Base-by-base conservation (phyloP, 1,140 invertebrate species). In the Coptotermes formosanus region DNA sequence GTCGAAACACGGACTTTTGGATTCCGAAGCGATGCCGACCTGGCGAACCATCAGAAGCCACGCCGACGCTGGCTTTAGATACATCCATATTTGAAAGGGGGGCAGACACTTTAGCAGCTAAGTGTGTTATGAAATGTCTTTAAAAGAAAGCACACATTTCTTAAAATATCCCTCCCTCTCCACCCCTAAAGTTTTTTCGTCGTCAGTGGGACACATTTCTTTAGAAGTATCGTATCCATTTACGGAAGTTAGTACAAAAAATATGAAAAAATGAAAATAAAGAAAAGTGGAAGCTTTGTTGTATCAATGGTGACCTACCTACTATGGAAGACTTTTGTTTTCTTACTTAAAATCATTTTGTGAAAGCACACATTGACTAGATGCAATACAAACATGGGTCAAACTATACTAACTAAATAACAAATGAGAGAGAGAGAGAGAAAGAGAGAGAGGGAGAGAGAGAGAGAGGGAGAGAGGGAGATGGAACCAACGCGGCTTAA, bases 361-460 rank as follows among this genome's bases (percentile, higher is more conserved):
- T n/a, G 64, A 75, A 75, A 16, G 64, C 64, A 75, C 64, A 75
- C 64, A 75, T 75, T 75, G 64, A 25, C 64, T 25, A 30, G 64
- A 75, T 75, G 64, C 25, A 75, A 75, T 75, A 30, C 64, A 75
- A 75, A 75, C 64, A 75, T 75, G 8, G n/a, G 64, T 75, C 25
- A 75, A 75, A 75, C 64, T n/a, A 75, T 75, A 75, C 64, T 75
- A 30, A 75, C 64, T 75, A 75, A 75, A n/a, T 75, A 75, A 75
- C 64, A 75, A 75, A 75, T 30, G 64, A 59, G 55, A 59, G 55
- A 59, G 6, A 6, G 55, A 23, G 14, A 23, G 55, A 14, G 38
- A 38, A 4, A 38, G 38, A 38, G 52, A 4, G 19, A 12, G 16
- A 4, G 14, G 14, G 19, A 75, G 64, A 25, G 55, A 23, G 14